phyloP scores from a whole-genome alignment of 2,797 vertebrate genomes.

The Enteromius viviparus region DNA sequence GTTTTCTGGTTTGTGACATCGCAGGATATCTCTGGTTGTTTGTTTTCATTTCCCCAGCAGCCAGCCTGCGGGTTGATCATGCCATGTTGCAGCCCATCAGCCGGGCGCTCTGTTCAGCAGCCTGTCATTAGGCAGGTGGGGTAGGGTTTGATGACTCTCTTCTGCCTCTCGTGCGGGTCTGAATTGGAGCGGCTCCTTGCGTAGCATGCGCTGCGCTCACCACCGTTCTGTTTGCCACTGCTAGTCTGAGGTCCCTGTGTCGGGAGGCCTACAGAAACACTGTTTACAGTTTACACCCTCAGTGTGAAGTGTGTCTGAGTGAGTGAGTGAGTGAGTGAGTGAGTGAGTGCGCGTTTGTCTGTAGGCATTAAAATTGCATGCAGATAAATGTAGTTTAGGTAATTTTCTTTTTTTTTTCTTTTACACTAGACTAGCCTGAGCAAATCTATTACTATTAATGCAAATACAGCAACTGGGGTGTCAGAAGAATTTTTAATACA shows the following conservation, averaged over 20 bases:
- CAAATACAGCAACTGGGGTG: neutral
- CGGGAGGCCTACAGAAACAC: constrained; percentile 30
- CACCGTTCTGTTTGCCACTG: constrained; percentile 58
- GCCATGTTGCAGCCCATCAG: constrained; percentile 42
- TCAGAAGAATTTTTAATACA: neutral
- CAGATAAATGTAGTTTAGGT: constrained; percentile 29
- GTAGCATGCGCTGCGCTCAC: constrained; percentile 31
- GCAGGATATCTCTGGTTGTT: constrained; percentile 3
- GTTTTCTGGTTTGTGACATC: neutral
- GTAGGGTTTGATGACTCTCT: constrained; percentile 48
- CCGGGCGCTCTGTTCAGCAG: constrained; percentile 36
- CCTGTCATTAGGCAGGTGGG: constrained; percentile 52
- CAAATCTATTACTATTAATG: neutral
- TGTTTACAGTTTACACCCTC: constrained; percentile 46
- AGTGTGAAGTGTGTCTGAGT: constrained; percentile 13
- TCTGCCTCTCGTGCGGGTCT: constrained; percentile 23
- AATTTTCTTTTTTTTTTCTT: neutral
- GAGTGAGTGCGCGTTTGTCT: constrained; percentile 13
- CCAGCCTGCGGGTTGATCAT: constrained; percentile 22
- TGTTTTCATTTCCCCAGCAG: constrained; percentile 29
- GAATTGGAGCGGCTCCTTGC: constrained; percentile 33
- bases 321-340: constrained; percentile 12
- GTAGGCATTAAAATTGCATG: constrained; percentile 28
- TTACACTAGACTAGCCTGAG: neutral
- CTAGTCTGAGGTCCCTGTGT: constrained; percentile 45